Base-by-base conservation (phyloP, 1,140 invertebrate species). In the Trachymyrmex septentrionalis region DNA sequence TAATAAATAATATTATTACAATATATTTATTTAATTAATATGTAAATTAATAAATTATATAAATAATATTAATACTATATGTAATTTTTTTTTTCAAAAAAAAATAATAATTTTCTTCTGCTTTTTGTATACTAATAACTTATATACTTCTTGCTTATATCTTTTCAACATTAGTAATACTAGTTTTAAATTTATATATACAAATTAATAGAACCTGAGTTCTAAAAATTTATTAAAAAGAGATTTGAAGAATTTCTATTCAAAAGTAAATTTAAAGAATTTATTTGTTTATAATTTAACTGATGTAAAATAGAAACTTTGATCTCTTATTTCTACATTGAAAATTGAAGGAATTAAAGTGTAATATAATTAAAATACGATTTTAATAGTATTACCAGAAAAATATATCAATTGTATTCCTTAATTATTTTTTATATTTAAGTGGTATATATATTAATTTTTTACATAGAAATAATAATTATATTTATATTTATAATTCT, bases 11-110 rank as follows among this genome's bases (percentile, higher is more conserved):
- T 24, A 14, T 24, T 55, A 55, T 53, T 5, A 53, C 14, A 53
- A 16, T 53, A 5, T 53, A 19, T 19, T 16, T 53, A 53, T 16
- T 16, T 53, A 53, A 53, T 53, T 53, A 53, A 53, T 16, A 53
- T 53, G 44, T 48, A 53, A 53, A n/a, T n/a, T 55, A 55, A 55
- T 55, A n/a, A 55, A 55, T n/a, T n/a, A 55, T 61, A 61, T 61
- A 61, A 27, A 27, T 27, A 61, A 61, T 24, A 61, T 24, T 27
- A 61, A 5, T 24, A 61, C 30, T 14, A 24, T 14, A 24, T 61
- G 24, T n/a, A n/a, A n/a, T n/a, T n/a, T n/a, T n/a, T 24, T 24
- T 61, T 30, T 30, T 30, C 30, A 30, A 30, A 30, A 30, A 30
- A 61, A 24, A 24, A n/a, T 14, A 14, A 61, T 12, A 27, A 61